A percentile compares a stretch with the other conserved stretches of the same genome.
These are phyloP conservation scores for Sphenopsis melanotis DNA, from an alignment of 2,797 vertebrate genomes.

Conservation along the genomic window DNA sequence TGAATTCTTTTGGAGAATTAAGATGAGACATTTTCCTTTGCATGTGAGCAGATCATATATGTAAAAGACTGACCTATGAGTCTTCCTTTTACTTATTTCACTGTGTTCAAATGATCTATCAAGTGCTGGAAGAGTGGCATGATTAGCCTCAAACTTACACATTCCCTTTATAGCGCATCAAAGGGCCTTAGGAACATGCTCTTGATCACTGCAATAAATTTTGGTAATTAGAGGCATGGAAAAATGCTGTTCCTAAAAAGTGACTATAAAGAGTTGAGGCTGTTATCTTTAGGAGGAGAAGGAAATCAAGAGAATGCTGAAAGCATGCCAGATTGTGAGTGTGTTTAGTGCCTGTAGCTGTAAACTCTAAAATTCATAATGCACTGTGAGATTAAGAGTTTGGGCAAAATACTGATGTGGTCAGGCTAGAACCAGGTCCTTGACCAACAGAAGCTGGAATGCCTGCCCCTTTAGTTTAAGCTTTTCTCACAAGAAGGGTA, in stretches of 20 bases:
- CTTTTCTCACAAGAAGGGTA: neutral
- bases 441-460: neutral
- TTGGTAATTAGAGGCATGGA: neutral
- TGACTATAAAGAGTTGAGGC: neutral
- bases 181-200: neutral
- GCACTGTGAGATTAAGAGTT: neutral
- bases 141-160: neutral
- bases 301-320: neutral
- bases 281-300: neutral
- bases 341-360: neutral
- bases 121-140: neutral
- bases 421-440: neutral
- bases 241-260: neutral
- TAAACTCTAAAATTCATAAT: neutral
- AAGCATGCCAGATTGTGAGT: neutral
- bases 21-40: neutral
- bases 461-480: neutral
- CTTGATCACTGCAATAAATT: neutral
- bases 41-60: neutral
- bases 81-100: neutral
- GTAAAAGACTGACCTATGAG: neutral
- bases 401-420: neutral
- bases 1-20: neutral
- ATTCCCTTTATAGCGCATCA: neutral
- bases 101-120: neutral